Conservation (phyloP, 1,140 invertebrate genomes). For the Lutraria rhynchaena region DNA sequence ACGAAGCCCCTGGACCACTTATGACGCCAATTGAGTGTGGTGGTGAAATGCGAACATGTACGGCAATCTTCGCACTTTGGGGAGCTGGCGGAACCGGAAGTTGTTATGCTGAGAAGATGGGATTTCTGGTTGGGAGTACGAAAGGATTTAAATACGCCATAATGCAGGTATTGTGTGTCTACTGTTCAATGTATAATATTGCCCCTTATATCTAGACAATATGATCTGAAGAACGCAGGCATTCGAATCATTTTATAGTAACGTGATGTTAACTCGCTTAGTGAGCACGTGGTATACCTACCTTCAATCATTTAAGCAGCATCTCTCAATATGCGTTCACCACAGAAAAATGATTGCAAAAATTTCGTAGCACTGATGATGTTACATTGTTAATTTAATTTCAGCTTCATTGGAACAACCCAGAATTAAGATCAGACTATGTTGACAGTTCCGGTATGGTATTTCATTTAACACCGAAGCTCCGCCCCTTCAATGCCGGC, state of each 20-base stretch:
- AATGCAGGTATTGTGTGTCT: slow-evolving; percentile 58
- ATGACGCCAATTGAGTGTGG: slow-evolving; percentile 45
- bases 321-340: not conserved
- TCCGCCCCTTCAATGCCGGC: slow-evolving; percentile 62
- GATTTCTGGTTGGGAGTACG: slow-evolving; percentile 58
- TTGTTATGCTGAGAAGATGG: slow-evolving; percentile 61
- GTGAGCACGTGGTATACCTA: not conserved
- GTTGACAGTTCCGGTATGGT: slow-evolving; percentile 65
- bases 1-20: not conserved
- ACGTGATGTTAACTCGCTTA: not conserved
- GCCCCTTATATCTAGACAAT: no score
- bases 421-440: slow-evolving; percentile 13
- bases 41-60: slow-evolving; percentile 9
- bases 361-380: not conserved
- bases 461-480: slow-evolving; percentile 64
- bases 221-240: no score
- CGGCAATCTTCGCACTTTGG: slow-evolving; percentile 52
- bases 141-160: slow-evolving; percentile 42
- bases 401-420: slow-evolving; percentile 73
- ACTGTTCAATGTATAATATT: no score
- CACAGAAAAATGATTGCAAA: not conserved
- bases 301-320: not conserved
- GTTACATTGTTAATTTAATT: slow-evolving; percentile 17
- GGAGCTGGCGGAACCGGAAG: slow-evolving; percentile 56
- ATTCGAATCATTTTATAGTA: not conserved